These are phyloP conservation scores for Willisornis vidua DNA, from an alignment of 2,113 vertebrate genomes.

Conservation along the genomic window DNA sequence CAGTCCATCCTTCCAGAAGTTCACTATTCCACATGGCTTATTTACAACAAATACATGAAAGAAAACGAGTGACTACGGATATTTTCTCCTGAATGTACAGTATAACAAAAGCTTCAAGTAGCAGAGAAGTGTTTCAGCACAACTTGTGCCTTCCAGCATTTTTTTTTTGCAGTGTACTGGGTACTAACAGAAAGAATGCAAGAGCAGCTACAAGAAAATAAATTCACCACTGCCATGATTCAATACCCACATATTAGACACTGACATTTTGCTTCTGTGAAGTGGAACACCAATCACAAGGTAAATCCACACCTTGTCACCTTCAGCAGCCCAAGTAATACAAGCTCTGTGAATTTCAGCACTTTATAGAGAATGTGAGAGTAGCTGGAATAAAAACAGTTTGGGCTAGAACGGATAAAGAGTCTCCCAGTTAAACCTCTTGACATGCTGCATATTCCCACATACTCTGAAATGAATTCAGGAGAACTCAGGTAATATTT, in stretches of 20 bases:
- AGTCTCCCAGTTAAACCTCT: not conserved
- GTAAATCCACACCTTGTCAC: conserved; percentile 33
- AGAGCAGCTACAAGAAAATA: not conserved
- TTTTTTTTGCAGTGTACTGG: not conserved
- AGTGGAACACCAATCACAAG: not conserved
- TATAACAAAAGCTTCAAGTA: not conserved
- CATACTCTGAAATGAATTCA: not conserved
- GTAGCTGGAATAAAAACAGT: not conserved
- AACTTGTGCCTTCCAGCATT: conserved; percentile 33
- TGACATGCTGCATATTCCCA: not conserved
- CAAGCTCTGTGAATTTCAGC: not conserved
- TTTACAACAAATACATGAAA: not conserved
- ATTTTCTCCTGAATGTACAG: not conserved
- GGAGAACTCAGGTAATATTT: not conserved
- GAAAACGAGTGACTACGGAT: not conserved
- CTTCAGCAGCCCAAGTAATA: not conserved
- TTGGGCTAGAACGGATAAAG: not conserved
- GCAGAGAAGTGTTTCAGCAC: not conserved
- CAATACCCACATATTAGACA: not conserved
- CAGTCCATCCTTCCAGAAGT: not conserved
- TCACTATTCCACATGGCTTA: not conserved
- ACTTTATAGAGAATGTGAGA: not conserved
- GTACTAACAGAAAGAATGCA: not conserved
- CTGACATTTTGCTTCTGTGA: not conserved
- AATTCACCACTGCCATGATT: not conserved